Evolutionary conservation across 2,797 vertebrate genomes (phyloP).

Genomic region (Chiloscyllium punctatum): DNA sequence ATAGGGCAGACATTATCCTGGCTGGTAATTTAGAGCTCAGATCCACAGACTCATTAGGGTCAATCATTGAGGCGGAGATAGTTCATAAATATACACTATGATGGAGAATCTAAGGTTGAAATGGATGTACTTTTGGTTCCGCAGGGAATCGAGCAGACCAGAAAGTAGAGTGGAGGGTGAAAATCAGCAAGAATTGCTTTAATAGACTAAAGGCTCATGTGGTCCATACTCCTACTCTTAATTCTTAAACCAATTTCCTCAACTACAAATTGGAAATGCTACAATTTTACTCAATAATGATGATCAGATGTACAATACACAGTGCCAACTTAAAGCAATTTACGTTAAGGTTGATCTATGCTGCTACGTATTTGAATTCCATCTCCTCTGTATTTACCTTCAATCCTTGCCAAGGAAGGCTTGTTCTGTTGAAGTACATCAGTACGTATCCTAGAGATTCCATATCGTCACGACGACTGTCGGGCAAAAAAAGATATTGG

Average conservation of each 20-base stretch:
- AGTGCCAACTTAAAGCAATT: not conserved
- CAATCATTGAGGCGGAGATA: not conserved
- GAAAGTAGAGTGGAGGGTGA: not conserved
- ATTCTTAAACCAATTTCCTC: not conserved
- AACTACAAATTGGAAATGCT: not conserved
- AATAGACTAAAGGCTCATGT: not conserved
- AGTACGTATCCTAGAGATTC: conserved; percentile 98
- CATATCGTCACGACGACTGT: conserved; percentile 97
- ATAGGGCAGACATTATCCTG: not conserved
- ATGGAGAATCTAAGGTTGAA: too few species aligned
- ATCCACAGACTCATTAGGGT: too few species aligned
- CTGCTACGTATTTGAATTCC: not conserved
- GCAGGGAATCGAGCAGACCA: not conserved
- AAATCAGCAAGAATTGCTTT: not conserved
- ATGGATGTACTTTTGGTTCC: not conserved
- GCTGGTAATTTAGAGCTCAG: too few species aligned
- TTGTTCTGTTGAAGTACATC: conserved; percentile 99
- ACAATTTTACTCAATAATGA: not conserved
- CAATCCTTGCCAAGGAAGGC: conserved; percentile 96
- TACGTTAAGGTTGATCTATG: not conserved
- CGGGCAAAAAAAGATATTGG: conserved; percentile 43
- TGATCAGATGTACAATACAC: not conserved
- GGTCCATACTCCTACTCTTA: not conserved
- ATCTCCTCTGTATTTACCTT: conserved; percentile 69
- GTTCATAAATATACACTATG: too few species aligned